phyloP scores from a whole-genome alignment of 2,113 vertebrate species.

The Phalacrocorax pelagicus region DNA sequence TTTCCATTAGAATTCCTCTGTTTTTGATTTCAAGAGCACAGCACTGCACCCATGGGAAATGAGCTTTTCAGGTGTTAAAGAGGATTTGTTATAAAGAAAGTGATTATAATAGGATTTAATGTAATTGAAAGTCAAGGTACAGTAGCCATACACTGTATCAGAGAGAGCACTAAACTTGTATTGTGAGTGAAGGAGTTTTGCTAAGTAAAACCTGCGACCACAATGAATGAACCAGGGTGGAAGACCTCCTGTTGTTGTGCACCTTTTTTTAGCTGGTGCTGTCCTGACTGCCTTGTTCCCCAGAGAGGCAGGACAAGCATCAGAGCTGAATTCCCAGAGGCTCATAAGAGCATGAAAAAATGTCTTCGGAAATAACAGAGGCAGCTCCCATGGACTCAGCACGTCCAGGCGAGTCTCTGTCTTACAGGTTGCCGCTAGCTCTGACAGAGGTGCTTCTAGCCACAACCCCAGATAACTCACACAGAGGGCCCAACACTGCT shows the following conservation, averaged over 20 bases:
- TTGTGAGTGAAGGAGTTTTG: constrained; percentile 63
- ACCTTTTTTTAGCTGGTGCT: background rate
- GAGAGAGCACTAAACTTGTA: constrained; percentile 69
- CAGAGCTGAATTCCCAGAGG: background rate
- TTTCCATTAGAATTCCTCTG: constrained; percentile 70
- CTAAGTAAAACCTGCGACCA: constrained; percentile 60
- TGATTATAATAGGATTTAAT: constrained; percentile 80
- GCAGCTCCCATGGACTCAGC: background rate
- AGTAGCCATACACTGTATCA: constrained; percentile 72
- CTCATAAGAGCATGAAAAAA: background rate
- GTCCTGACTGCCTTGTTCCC: background rate
- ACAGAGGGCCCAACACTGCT: background rate
- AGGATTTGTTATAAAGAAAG: constrained; percentile 82
- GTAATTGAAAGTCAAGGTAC: constrained; percentile 81
- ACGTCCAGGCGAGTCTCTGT: accelerated
- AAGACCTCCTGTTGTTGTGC: background rate
- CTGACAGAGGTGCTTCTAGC: background rate
- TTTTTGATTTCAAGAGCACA: constrained; percentile 74
- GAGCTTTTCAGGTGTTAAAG: constrained; percentile 81
- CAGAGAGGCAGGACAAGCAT: background rate
- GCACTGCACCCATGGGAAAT: constrained; percentile 68
- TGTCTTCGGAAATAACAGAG: background rate
- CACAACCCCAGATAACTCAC: background rate
- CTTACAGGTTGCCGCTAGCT: background rate
- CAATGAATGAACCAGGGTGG: background rate